Conservation (phyloP, 1,140 invertebrate genomes). For the Belonocnema kinseyi region DNA sequence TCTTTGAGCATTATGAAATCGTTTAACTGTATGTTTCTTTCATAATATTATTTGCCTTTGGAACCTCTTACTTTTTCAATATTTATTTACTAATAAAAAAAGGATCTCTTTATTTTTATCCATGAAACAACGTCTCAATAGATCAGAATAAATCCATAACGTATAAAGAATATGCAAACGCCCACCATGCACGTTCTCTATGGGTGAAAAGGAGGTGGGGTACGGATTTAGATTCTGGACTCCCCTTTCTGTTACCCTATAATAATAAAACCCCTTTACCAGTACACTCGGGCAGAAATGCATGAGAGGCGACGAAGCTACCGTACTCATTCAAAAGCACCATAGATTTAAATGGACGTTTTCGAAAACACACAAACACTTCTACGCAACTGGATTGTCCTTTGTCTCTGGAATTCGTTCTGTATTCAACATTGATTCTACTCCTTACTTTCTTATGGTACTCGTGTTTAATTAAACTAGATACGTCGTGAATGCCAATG, state of each 20-base stretch:
- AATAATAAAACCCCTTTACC: conserved; percentile 17
- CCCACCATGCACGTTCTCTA: background rate
- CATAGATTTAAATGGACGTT: conserved; percentile 62
- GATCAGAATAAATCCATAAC: background rate
- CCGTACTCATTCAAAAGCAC: conserved; percentile 45
- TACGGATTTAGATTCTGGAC: background rate
- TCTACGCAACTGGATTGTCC: conserved; percentile 45
- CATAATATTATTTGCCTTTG: no score
- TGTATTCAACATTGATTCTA: conserved; percentile 57
- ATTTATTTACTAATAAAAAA: no score
- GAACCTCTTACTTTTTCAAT: no score
- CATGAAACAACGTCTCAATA: background rate
- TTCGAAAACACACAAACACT: conserved; percentile 56
- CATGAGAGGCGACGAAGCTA: conserved; percentile 26
- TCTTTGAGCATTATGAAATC: no score
- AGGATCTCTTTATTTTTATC: background rate
- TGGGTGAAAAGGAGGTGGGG: background rate
- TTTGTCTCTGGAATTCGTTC: conserved; percentile 40
- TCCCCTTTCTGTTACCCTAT: conserved; percentile 16
- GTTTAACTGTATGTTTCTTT: no score
- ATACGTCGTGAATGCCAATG: background rate
- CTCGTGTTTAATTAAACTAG: conserved; percentile 34
- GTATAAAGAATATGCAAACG: background rate
- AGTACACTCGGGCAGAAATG: conserved; percentile 12
- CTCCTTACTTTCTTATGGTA: conserved; percentile 39